A percentile compares a stretch with the other conserved stretches of the same genome.
These are phyloP conservation scores for Coryphaenoides rupestris DNA, from an alignment of 2,113 vertebrate species.

Conservation along the genomic window DNA sequence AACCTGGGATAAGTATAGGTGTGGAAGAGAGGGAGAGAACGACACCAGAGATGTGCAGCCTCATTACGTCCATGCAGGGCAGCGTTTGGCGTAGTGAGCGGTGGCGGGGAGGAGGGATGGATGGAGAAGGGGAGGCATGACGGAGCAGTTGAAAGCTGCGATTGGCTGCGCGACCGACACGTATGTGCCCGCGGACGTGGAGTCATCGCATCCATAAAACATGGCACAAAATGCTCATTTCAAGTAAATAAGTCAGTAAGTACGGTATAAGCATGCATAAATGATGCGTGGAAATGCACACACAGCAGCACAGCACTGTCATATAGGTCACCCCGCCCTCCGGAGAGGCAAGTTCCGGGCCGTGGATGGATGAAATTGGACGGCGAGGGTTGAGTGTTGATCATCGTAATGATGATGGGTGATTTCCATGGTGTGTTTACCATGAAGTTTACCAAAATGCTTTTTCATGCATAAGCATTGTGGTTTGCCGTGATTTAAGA, in stretches of 20 bases:
- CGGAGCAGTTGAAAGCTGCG: constrained; percentile 19
- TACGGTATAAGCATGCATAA: not conserved
- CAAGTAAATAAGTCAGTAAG: not conserved
- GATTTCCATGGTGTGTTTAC: too few species aligned
- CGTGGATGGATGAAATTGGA: not conserved
- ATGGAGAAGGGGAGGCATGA: constrained; percentile 12
- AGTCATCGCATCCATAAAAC: not conserved
- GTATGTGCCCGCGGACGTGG: constrained; percentile 5
- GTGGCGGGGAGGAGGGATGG: constrained; percentile 19
- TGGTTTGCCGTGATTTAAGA: too few species aligned
- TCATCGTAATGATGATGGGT: too few species aligned
- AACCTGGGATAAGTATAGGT: constrained; percentile 54
- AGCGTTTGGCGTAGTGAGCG: constrained; percentile 22
- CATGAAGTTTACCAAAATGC: too few species aligned
- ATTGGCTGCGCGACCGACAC: constrained; percentile 1
- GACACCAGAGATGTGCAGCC: constrained; percentile 52
- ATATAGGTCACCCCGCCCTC: not conserved
- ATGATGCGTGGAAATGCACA: not conserved
- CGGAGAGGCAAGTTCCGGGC: not conserved
- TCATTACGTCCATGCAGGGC: constrained; percentile 42
- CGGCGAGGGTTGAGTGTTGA: too few species aligned
- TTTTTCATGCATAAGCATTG: too few species aligned
- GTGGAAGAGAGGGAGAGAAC: constrained; percentile 43
- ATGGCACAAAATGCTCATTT: not conserved
- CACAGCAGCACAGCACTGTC: not conserved